Percentiles rank a stretch among this genome's conserved stretches.
These are phyloP conservation scores for Pseudoatta argentina DNA, from an alignment of 1,140 invertebrate genomes.

Conservation along the genomic window DNA sequence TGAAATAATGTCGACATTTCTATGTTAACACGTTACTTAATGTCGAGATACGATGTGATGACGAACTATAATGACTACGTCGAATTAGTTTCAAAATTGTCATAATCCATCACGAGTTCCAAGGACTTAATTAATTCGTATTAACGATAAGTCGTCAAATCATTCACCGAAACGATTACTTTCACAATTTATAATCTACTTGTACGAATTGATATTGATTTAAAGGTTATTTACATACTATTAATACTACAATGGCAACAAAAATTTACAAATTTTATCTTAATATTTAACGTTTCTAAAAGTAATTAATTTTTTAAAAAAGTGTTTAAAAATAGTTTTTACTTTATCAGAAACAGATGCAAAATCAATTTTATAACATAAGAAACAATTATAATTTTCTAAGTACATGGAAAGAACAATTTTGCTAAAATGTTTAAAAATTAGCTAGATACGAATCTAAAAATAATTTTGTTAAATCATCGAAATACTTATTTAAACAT, in stretches of 20 bases:
- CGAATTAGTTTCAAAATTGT: constrained; percentile 23
- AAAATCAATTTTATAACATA: not conserved
- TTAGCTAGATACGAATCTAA: too few species aligned
- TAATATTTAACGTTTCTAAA: not conserved
- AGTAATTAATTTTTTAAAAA: not conserved
- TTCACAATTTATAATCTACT: not conserved
- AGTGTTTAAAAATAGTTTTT: not conserved
- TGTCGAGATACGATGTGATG: not conserved
- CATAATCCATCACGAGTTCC: not conserved
- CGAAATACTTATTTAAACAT: too few species aligned
- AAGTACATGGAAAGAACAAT: too few species aligned
- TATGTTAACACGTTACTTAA: constrained; percentile 20
- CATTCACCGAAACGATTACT: not conserved
- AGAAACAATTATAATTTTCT: not conserved
- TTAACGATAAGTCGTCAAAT: not conserved
- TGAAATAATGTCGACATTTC: constrained; percentile 9
- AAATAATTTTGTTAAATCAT: too few species aligned
- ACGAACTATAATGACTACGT: not conserved
- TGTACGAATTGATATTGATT: not conserved
- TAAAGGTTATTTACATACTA: not conserved
- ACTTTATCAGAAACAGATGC: not conserved
- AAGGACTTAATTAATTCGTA: constrained; percentile 19
- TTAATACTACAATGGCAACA: constrained; percentile 5
- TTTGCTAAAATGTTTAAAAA: too few species aligned
- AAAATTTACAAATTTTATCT: not conserved